These are phyloP conservation scores for Orius insidiosus DNA, from an alignment of 1,140 invertebrate genomes.

Conservation along the genomic window DNA sequence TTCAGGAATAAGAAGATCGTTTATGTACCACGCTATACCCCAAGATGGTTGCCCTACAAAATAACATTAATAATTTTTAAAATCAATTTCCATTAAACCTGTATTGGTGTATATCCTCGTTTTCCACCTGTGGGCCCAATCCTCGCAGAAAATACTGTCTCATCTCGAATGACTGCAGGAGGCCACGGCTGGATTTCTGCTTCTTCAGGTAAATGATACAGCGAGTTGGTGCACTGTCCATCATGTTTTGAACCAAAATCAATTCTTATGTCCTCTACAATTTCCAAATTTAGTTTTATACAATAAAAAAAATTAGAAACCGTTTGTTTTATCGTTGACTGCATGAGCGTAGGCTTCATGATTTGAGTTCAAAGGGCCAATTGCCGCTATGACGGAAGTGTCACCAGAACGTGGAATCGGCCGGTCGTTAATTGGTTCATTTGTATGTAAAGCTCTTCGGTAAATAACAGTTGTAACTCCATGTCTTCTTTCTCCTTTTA, in stretches of 20 bases:
- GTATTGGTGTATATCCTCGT: conserved; percentile 66
- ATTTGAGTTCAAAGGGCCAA: conserved; percentile 59
- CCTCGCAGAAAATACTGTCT: conserved; percentile 46
- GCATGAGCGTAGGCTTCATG: conserved; percentile 71
- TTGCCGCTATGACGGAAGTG: conserved; percentile 68
- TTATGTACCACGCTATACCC: conserved; percentile 89
- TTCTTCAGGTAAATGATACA: conserved; percentile 30
- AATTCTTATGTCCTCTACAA: conserved; percentile 48
- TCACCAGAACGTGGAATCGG: conserved; percentile 45
- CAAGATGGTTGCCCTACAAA: conserved; percentile 26
- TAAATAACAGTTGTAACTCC: conserved; percentile 70
- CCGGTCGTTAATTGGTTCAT: conserved; percentile 49
- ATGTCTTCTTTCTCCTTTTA: conserved; percentile 53
- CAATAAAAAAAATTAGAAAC: conserved; percentile 12
- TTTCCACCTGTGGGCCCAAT: conserved; percentile 71
- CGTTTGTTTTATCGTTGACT: conserved; percentile 44
- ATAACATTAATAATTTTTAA: too few relatives aligned
- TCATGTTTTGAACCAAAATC: conserved; percentile 43
- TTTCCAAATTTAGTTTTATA: conserved; percentile 5
- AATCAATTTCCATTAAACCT: too few relatives aligned
- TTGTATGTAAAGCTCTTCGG: conserved; percentile 52
- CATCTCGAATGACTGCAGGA: conserved; percentile 36
- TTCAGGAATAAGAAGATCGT: conserved; percentile 77
- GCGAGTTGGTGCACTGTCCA: conserved; percentile 29
- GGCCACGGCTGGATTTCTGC: conserved; percentile 45